Evolutionary conservation across 2,888 invertebrate species (phyloP).

Genomic region (Pteria penguin): DNA sequence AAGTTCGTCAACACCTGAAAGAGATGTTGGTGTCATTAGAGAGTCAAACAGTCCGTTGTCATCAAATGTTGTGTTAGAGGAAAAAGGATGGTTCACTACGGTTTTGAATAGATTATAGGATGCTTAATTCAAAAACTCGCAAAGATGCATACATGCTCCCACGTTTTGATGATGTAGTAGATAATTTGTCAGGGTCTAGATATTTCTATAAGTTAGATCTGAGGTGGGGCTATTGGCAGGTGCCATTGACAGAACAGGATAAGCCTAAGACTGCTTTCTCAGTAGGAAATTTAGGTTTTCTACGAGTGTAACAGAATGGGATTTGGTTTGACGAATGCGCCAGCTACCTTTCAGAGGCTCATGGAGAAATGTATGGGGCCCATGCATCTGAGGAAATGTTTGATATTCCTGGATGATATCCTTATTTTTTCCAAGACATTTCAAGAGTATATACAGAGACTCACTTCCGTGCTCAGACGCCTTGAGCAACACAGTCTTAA

Average conservation of each 20-base stretch:
- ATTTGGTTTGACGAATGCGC: no score
- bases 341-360: constrained; percentile 61
- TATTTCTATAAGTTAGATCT: constrained; percentile 36
- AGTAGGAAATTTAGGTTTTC: constrained; percentile 41
- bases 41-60: constrained; percentile 26
- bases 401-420: no score
- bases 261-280: constrained; percentile 45
- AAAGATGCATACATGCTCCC: no score
- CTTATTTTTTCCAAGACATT: constrained; percentile 37
- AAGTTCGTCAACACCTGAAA: constrained; percentile 40
- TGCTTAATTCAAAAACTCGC: constrained; percentile 21
- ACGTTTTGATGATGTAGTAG: constrained; percentile 27
- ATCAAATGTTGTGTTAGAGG: constrained; percentile 32
- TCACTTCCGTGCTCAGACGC: constrained; percentile 33
- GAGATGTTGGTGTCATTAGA: constrained; percentile 34
- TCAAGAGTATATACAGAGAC: constrained; percentile 23
- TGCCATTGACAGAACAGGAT: no score
- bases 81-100: constrained; percentile 27
- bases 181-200: constrained; percentile 26
- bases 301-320: constrained; percentile 60
- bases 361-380: constrained; percentile 46
- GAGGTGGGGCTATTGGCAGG: no score
- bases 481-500: constrained; percentile 30
- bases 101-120: constrained; percentile 36
- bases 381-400: constrained; percentile 33